Conservation (phyloP, 1,140 invertebrate genomes). For the Platyura marginata region DNA sequence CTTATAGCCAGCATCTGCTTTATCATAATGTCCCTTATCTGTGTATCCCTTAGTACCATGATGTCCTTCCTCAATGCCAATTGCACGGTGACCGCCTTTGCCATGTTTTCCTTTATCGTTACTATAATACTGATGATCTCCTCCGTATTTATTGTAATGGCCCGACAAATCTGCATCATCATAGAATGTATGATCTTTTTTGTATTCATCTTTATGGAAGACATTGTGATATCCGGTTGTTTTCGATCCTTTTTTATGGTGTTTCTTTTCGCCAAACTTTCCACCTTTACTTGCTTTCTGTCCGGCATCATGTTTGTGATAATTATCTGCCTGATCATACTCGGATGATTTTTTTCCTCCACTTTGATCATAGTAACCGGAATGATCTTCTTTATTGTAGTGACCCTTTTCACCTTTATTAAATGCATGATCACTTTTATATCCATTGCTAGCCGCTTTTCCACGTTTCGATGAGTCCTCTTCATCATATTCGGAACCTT, state of each 20-base stretch:
- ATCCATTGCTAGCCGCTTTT: neutral
- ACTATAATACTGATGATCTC: slow-evolving; percentile 44
- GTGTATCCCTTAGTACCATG: slow-evolving; percentile 24
- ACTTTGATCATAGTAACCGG: neutral
- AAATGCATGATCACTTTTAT: neutral
- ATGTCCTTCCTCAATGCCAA: slow-evolving; percentile 31
- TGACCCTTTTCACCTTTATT: slow-evolving; percentile 1
- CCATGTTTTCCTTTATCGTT: slow-evolving; percentile 53
- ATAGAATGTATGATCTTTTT: slow-evolving; percentile 64
- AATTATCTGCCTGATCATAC: neutral
- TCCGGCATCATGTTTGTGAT: neutral
- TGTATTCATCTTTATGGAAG: slow-evolving; percentile 60
- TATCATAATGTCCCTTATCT: slow-evolving; percentile 50
- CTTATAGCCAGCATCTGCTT: slow-evolving; percentile 55
- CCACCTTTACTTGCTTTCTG: neutral
- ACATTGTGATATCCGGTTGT: slow-evolving; percentile 62
- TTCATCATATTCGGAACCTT: neutral
- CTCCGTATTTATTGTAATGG: slow-evolving; percentile 50
- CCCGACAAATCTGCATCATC: slow-evolving; percentile 56
- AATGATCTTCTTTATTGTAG: slow-evolving; percentile 2
- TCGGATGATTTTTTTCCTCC: slow-evolving; percentile 1
- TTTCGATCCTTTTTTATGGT: slow-evolving; percentile 46
- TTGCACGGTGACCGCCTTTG: slow-evolving; percentile 51
- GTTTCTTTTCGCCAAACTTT: slow-evolving; percentile 27
- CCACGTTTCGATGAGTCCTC: slow-evolving; percentile 1